Conservation (phyloP, 2,113 vertebrate genomes). For the Strix uralensis region DNA sequence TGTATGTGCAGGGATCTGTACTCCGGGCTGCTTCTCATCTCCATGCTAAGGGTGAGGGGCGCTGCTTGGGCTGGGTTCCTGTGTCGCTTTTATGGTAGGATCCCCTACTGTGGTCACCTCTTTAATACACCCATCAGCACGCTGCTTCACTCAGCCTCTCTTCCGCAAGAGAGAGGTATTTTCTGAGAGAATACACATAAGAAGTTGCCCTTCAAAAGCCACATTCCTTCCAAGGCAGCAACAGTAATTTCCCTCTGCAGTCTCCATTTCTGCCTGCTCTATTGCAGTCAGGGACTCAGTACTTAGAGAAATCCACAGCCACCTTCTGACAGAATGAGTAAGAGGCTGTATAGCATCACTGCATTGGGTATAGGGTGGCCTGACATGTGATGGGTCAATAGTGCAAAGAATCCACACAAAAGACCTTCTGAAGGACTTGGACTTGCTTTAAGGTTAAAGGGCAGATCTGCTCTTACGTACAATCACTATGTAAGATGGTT, state of each 20-base stretch:
- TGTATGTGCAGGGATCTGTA: fast-evolving
- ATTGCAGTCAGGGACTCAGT: fast-evolving
- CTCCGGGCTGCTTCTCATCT: not conserved
- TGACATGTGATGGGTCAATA: not conserved
- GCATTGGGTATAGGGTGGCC: fast-evolving
- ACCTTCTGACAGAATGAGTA: fast-evolving
- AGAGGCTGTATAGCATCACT: not conserved
- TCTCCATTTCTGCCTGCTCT: not conserved
- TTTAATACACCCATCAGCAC: not conserved
- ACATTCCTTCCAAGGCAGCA: not conserved
- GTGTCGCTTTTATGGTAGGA: not conserved
- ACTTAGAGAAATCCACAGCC: not conserved
- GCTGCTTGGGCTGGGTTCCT: not conserved
- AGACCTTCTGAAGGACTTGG: not conserved
- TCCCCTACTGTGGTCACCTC: too few relatives aligned
- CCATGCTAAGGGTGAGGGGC: not conserved
- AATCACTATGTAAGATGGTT: not conserved
- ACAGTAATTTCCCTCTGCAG: not conserved
- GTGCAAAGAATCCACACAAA: not conserved
- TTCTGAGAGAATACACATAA: not conserved
- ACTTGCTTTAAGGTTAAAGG: not conserved
- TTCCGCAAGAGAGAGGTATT: fast-evolving
- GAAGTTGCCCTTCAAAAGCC: not conserved
- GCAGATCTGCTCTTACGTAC: not conserved
- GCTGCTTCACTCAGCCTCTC: not conserved